Evolutionary conservation across 2,888 invertebrate genomes (phyloP).

Genomic region (Amphimallon solstitiale): DNA sequence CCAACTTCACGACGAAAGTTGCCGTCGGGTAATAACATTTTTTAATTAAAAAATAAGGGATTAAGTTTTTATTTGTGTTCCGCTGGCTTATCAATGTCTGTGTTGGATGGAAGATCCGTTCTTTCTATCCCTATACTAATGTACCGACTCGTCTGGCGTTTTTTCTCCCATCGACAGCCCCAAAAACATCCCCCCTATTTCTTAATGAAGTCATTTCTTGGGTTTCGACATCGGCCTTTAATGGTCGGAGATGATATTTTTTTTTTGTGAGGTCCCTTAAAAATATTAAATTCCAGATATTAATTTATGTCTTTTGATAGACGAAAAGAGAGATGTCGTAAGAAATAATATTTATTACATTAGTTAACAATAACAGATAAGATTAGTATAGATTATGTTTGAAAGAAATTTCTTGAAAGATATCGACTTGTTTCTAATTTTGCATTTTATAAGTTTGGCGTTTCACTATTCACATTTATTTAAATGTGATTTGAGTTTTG

Average conservation of each 20-base stretch:
- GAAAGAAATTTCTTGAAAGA: background rate
- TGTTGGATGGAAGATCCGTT: background rate
- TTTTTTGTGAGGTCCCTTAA: background rate
- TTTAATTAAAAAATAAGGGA: slow-evolving; percentile 4
- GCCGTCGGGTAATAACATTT: background rate
- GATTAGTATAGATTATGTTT: too few species aligned
- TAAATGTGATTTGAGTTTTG: too few species aligned
- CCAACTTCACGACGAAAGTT: too few species aligned
- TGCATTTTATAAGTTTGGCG: too few species aligned
- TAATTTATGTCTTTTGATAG: background rate
- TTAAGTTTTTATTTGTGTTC: background rate
- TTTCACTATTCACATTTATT: too few species aligned
- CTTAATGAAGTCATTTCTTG: slow-evolving; percentile 2
- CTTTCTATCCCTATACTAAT: background rate
- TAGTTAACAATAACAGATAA: too few species aligned
- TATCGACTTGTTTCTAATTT: too few species aligned
- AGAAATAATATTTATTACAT: background rate
- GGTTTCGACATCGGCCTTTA: slow-evolving; percentile 6
- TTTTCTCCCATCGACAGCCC: too few species aligned
- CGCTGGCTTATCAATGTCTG: background rate
- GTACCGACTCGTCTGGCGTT: too few species aligned
- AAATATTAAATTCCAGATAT: slow-evolving; percentile 2
- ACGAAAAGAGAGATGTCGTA: background rate
- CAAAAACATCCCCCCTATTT: background rate
- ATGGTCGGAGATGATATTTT: background rate